These are phyloP conservation scores for Platycnemis pennipes DNA, from an alignment of 2,888 invertebrate genomes.

Conservation along the genomic window DNA sequence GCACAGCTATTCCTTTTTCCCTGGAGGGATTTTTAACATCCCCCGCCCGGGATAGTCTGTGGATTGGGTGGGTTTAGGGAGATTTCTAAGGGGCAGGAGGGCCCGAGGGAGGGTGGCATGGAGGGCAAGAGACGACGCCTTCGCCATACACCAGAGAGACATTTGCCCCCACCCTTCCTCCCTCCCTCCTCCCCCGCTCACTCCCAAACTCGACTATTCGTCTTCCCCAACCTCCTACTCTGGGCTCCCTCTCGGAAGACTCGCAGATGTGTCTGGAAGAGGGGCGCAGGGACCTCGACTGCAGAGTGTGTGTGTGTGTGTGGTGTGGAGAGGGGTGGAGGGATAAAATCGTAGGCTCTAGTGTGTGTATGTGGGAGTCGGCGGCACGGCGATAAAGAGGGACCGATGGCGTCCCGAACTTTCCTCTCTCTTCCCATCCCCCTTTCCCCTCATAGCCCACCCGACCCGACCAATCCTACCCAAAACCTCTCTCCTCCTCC, in stretches of 20 bases:
- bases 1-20: neutral
- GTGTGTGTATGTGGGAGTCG: conserved; percentile 15
- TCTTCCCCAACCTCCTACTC: neutral
- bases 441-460: neutral
- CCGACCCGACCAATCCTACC: neutral
- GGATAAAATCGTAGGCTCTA: neutral
- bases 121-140: conserved; percentile 30
- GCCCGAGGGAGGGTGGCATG: neutral
- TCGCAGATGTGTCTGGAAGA: conserved; percentile 38
- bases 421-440: neutral
- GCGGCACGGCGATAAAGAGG: conserved; percentile 28
- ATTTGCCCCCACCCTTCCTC: neutral
- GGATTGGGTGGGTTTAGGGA: conserved; percentile 31
- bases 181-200: neutral
- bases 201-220: neutral
- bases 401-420: conserved; percentile 16
- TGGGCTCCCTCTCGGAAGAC: neutral
- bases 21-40: neutral
- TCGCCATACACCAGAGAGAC: conserved; percentile 48
- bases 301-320: neutral
- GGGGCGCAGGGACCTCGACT: neutral
- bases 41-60: neutral
- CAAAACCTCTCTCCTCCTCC: conserved; percentile 6
- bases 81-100: neutral
- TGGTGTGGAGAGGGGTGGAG: too few species aligned